Base-by-base conservation (phyloP, 2,113 vertebrate genomes). In the Vidua chalybeata region DNA sequence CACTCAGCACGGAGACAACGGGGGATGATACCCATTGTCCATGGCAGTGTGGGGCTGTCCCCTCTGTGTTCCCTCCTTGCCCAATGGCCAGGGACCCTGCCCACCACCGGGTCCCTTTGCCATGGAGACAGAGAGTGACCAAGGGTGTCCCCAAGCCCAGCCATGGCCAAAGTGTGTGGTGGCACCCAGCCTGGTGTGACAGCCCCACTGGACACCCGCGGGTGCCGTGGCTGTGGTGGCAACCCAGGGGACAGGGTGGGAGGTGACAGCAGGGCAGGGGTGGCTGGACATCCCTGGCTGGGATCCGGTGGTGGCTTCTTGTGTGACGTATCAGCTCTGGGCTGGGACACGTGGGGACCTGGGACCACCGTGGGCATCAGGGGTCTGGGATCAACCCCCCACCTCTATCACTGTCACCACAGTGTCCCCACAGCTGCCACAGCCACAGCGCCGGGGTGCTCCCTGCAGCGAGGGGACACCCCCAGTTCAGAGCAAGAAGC, bases 281-380 rank as follows among this genome's bases (percentile, higher is more conserved):
- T 21, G 62, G 41, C 51, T 14, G 61, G 39, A 48, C 1, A 2
- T 19, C 51, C 46, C 59, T 26, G 43, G 41, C 43, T n/a, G 27
- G 15, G 68, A 48, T 35, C 35, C 0, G 0, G 11, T 12, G 49
- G 66, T 30, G 84, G 62, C 58, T 66, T 31, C 43, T 68, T 2
- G 2, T 1, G 4, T 37, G 81, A 41, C 1, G 0, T 3, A 1
- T 8, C 41, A n/a, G 33, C 9, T 9, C 17, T 1, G 35, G 68
- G 45, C 54, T 39, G 64, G 33, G 82, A 39, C 13, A 52, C 4
- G 1, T 0, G 21, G 49, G 64, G 49, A 31, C 30, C 24, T 26
- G 67, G 35, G 43, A 23, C 30, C 75, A 30, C 77, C 27, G 1
- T 4, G 9, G 54, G 54, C 13, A 15, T 1, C 4, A 10, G n/a